Base-by-base conservation (phyloP, 2,888 invertebrate genomes). In the Aporophyla lueneburgensis region DNA sequence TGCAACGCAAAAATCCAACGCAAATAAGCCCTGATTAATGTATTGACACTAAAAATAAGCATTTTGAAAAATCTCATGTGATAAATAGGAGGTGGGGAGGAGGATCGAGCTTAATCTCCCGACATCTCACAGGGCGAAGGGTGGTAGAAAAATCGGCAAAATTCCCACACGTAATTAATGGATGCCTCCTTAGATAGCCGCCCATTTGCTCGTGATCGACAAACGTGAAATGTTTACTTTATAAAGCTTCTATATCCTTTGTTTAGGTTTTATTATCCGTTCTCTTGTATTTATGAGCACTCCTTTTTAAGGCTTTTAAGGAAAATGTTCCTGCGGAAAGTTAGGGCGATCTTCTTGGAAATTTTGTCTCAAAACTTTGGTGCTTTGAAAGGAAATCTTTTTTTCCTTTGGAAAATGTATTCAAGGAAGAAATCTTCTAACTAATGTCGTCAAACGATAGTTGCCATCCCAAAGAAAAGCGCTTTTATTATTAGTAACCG, bases 151-250 rank as follows among this genome's bases (percentile, higher is more conserved):
- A 33, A 33, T 33, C 3, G 33, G n/a, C n/a, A n/a, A n/a, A n/a
- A n/a, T n/a, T 33, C 33, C 3, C 33, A 33, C 33, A 33, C n/a
- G n/a, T 33, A 33, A 33, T 33, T 33, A 33, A 33, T 33, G 2
- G 33, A 33, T 33, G 33, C 33, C 33, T 3, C 33, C 33, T 33
- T 78, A 78, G 82, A 83, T 83, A 56, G 49, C 27, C 61, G 14
- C 67, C 66, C 24, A 71, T 65, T 74, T 78, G 24, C 40, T 80
- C 83, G 80, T 83, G 86, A 83, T 83, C 75, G 70, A 77, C 46
- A 77, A 83, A 76, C 87, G 84, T 88, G 83, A 40, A 79, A 70
- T 81, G 85, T 86, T 76, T 86, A 82, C 76, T 84, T 86, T 78
- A 76, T 78, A 82, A 86, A 81, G 72, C 81, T 81, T 85, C 81